Percentiles rank a stretch among this genome's conserved stretches.
These are phyloP conservation scores for Acanthoscelides obtectus DNA, from an alignment of 2,888 invertebrate species.

Conservation along the genomic window DNA sequence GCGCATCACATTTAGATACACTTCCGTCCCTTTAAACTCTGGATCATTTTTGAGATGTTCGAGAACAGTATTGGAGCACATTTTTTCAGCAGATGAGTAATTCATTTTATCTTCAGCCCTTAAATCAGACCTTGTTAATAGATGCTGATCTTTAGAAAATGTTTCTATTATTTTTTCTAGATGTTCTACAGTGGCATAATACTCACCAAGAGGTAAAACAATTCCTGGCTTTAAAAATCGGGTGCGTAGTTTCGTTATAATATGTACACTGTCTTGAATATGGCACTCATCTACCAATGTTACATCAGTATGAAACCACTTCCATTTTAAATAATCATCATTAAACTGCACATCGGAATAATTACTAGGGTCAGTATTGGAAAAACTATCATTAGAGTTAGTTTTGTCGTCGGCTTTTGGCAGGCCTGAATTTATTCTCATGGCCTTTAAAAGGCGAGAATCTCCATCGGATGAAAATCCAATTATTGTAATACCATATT, in stretches of 20 bases:
- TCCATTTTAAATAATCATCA: too few relatives aligned
- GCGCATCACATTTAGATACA: too few relatives aligned
- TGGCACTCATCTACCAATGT: too few relatives aligned
- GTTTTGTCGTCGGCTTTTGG: too few relatives aligned
- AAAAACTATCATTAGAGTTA: too few relatives aligned
- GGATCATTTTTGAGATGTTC: too few relatives aligned
- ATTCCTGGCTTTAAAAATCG: not conserved
- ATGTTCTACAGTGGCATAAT: too few relatives aligned
- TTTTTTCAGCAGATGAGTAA: slow-evolving; percentile 24
- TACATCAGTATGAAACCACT: not conserved
- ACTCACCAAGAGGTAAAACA: too few relatives aligned
- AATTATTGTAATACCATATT: too few relatives aligned
- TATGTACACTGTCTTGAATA: slow-evolving; percentile 14
- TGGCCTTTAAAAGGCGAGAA: slow-evolving; percentile 14
- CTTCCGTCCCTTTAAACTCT: too few relatives aligned
- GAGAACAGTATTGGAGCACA: slow-evolving; percentile 15
- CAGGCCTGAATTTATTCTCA: slow-evolving; percentile 9
- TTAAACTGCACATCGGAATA: too few relatives aligned
- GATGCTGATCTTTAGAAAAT: slow-evolving; percentile 23
- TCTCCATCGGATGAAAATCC: slow-evolving; percentile 19
- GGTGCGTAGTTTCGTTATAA: slow-evolving; percentile 9
- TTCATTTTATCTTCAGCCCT: slow-evolving; percentile 27
- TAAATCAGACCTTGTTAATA: slow-evolving; percentile 18
- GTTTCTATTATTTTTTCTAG: not conserved
- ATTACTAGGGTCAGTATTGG: too few relatives aligned